Evolutionary conservation across 2,797 vertebrate genomes (phyloP), one percentile per base, ranked within the genome.

Genomic region (Sebastes oblongus): DNA sequence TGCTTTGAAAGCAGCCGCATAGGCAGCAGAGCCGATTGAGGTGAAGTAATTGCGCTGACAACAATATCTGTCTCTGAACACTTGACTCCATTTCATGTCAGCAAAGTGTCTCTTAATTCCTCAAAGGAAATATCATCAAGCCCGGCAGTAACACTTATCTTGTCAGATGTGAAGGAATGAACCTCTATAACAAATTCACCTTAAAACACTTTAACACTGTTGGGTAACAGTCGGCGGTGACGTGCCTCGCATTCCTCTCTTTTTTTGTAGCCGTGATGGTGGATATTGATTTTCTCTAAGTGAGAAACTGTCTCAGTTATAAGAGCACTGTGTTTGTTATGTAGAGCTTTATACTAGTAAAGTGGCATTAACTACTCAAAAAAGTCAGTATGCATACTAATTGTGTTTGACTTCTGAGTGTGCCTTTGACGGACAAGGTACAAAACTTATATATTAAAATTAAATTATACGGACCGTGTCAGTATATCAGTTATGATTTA

Each of bases 31-130:
- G 68, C 64, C 30, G 13, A 81, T 72, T 64, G 74, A 16, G 1
- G 5, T 4, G 50, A 64, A 74, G 81, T 56, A 79, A 88, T 84
- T 78, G 75, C 69, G n/a, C 60, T 64, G 76, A 85, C 84, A 82
- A 68, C 46, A 74, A 62, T 82, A 71, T 87, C 46, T 74, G 61
- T 67, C 58, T 71, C 56, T 72, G 50, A 66, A 85, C 71, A 55
- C 62, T 4, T 42, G 9, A 70, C 66, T 77, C 25, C 39, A 13
- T 67, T 73, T 86, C 42, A 72, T 24, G 70, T 61, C 71, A 65
- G 54, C n/a, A 56, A 71, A 86, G 66, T 62, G 32, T 84, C 69
- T 73, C 70, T 78, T 84, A 79, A 87, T 87, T 88, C 66, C 30
- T 72, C 72, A 61, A 64, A 78, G 75, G 72, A 80, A 85, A 84